Base-by-base conservation (phyloP, 1,140 invertebrate species). In the Sitodiplosis mosellana region DNA sequence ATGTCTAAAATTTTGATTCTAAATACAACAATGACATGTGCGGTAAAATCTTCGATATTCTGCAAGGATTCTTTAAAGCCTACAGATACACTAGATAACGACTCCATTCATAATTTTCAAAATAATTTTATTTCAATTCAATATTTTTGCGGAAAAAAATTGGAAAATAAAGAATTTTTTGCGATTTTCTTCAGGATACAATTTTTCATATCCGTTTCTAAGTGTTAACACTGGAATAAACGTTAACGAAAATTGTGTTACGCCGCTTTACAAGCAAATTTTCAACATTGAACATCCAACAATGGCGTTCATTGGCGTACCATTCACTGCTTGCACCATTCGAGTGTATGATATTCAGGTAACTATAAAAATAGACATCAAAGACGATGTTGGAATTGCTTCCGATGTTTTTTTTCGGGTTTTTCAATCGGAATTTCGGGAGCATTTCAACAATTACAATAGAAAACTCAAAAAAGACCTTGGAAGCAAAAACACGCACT, bases 241-340 rank as follows among this genome's bases (percentile, higher is more conserved):
- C 10, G 66, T 77, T 0, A 65, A 76, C 1, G 71, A 76, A 18
- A 74, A 79, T 54, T 72, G 72, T 49, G 68, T 89, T 2, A 67
- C 69, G 20, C 79, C 81, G 0, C 67, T 90, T 3, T 84, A 83
- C 59, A 77, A 80, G 53, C 81, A 87, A 51, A 59, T 85, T 2
- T 71, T 88, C 6, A 80, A 86, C 57, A 73, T 79, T 0, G 61
- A 77, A 45, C 73, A 76, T 56, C 80, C 81, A 0, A 74, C 70
- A 8, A 75, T 89, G 73, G 72, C 68, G 44, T 77, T 89, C 48
- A 67, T 88, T 33, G 84, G 83, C 14, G 63, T 87, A 14, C 72
- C 76, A 0, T 63, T 61, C 14, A 6, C 3, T 3, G 37, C 3
- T 18, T 40, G 14, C 14, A 15, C 6, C 3, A 40, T 18, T 3